A percentile compares a stretch with the other conserved stretches of the same genome.
Evolutionary conservation across 2,888 invertebrate genomes (phyloP).

Genomic region (Drosophila mettleri): DNA sequence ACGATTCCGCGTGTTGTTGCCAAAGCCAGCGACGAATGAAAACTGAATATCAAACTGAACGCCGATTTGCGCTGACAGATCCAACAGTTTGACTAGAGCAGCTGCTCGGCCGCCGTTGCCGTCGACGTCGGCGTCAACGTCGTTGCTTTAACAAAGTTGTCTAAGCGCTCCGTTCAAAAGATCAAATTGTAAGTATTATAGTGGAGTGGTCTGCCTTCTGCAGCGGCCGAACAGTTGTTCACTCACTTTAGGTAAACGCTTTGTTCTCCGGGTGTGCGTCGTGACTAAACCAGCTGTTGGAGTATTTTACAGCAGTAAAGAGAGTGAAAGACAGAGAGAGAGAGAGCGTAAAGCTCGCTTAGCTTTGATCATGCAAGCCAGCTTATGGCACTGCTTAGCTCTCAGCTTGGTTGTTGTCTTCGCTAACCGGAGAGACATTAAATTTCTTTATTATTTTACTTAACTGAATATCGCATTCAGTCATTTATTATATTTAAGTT

Average conservation of each 20-base stretch:
- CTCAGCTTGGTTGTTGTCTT: slow-evolving; percentile 4
- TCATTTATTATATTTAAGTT: neutral
- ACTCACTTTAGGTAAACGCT: slow-evolving; percentile 17
- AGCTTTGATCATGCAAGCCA: neutral
- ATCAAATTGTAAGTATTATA: slow-evolving; percentile 59
- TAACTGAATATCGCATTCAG: neutral
- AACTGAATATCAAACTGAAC: slow-evolving; percentile 55
- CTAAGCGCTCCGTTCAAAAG: slow-evolving; percentile 60
- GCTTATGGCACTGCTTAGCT: neutral
- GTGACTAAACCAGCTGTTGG: slow-evolving; percentile 29
- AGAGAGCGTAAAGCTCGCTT: neutral
- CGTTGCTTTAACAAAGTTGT: slow-evolving; percentile 55
- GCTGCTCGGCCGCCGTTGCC: slow-evolving; percentile 21
- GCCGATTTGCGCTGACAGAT: slow-evolving; percentile 64
- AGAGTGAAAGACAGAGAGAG: neutral
- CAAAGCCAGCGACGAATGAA: slow-evolving; percentile 61
- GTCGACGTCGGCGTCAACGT: slow-evolving; percentile 10
- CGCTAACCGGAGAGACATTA: too few relatives aligned
- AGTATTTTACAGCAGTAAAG: neutral
- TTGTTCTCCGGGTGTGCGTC: slow-evolving; percentile 29
- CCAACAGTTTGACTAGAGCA: slow-evolving; percentile 51
- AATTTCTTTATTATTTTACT: neutral
- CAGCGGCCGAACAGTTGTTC: slow-evolving; percentile 15
- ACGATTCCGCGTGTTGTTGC: slow-evolving; percentile 67
- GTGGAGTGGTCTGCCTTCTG: slow-evolving; percentile 60